Conservation (phyloP, 2,888 invertebrate species). For the Azorinus chamasolen region DNA sequence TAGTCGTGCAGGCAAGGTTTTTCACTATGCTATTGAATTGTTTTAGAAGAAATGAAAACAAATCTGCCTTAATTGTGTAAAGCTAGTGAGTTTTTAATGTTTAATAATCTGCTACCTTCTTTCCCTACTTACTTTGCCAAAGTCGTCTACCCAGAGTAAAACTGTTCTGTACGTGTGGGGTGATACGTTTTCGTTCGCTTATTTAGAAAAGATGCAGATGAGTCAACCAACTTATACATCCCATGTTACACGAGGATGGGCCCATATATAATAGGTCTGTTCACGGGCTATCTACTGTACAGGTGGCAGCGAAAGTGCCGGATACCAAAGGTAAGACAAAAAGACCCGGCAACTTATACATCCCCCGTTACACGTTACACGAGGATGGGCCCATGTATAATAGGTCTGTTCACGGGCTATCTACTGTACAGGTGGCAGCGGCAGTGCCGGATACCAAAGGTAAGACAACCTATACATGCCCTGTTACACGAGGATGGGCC, state of each 20-base stretch:
- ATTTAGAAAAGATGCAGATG: slow-evolving; percentile 11
- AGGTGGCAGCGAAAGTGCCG: slow-evolving; percentile 39
- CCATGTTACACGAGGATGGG: slow-evolving; percentile 19
- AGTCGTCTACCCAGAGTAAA: too few relatives aligned
- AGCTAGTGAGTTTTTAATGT: too few relatives aligned
- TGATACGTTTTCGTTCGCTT: too few relatives aligned
- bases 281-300: slow-evolving; percentile 17
- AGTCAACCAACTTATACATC: slow-evolving; percentile 8
- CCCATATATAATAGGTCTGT: slow-evolving; percentile 19
- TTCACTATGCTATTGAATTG: too few relatives aligned
- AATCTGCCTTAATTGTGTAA: too few relatives aligned
- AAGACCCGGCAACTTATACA: slow-evolving; percentile 13
- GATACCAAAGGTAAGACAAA: slow-evolving; percentile 51
- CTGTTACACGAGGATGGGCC: slow-evolving; percentile 20
- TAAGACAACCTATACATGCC: slow-evolving; percentile 23
- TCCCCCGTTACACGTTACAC: slow-evolving; percentile 18
- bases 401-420: slow-evolving; percentile 18
- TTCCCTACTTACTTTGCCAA: too few relatives aligned
- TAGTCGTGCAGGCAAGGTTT: too few relatives aligned
- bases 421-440: slow-evolving; percentile 25
- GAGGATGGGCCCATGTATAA: slow-evolving; percentile 18
- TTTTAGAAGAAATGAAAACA: too few relatives aligned
- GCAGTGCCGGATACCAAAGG: slow-evolving; percentile 53
- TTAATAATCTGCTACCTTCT: too few relatives aligned
- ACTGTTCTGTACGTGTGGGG: too few relatives aligned